Evolutionary conservation across 2,888 invertebrate species (phyloP), one percentile per base, ranked within the genome.

Genomic region (Xestobium rufovillosum): DNA sequence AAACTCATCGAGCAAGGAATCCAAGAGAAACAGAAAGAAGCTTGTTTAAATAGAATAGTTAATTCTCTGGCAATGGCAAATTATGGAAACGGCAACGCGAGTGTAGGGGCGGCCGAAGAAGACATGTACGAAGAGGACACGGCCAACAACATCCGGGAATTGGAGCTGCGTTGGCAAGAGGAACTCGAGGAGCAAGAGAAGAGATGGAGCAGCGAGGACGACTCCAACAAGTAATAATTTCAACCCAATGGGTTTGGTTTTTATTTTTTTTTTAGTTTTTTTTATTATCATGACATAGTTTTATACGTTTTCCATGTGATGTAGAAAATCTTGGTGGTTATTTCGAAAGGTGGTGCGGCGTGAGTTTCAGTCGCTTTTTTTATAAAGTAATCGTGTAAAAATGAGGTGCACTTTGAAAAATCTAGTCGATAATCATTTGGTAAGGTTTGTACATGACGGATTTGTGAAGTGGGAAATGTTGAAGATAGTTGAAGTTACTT

Each of bases 131-230:
- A 78, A 52, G 72, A 70, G 42, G 75, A 75, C 39, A 78, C 80
- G 42, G 80, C 77, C 26, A 77, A 78, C 49, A 78, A 78, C 50
- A 79, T 80, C 72, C 67, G 75, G 10, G 75, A 77, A 52, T 59
- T 78, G 37, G 78, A 78, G 55, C 63, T 76, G 48, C 69, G 76
- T 43, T 72, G 78, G 66, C 76, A 80, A 51, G 76, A 75, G 45
- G 80, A 82, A 54, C 57, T 81, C 32, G 77, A 78, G 56, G 75
- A 77, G 51, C 72, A 74, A 42, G 75, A 76, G 48, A 72, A 73
- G 47, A 66, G 72, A 38, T 76, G 77, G 75, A 75, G 73, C 38
- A 74, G 69, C 46, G 75, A 75, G 50, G 73, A 74, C 47, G 73
- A 72, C 45, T 59, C 62, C 31, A 63, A 65, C 53, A 63, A 64